phyloP scores from a whole-genome alignment of 1,140 invertebrate species.

The Drosophila willistoni region DNA sequence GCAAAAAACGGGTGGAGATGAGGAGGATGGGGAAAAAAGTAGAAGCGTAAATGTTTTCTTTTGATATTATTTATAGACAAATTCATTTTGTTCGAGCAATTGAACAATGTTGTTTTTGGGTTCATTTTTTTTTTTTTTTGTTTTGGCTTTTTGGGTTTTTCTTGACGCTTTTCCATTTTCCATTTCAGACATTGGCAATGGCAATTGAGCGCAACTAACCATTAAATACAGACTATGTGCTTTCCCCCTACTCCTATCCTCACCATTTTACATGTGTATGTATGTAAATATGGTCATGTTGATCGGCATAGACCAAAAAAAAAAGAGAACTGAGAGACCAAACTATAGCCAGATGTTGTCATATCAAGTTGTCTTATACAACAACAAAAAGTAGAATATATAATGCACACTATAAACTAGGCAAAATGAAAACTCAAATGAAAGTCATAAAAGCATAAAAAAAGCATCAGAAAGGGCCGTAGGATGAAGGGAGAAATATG shows the following conservation, averaged over 20 bases:
- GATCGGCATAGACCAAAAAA: not conserved
- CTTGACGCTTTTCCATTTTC: conserved; percentile 13
- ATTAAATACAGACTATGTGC: conserved; percentile 12
- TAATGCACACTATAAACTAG: conserved; percentile 36
- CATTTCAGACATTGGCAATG: conserved; percentile 17
- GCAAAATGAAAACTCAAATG: conserved; percentile 46
- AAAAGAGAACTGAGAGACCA: too few relatives aligned
- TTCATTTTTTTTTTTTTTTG: too few relatives aligned
- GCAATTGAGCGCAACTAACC: conserved; percentile 17
- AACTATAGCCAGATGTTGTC: conserved; percentile 7
- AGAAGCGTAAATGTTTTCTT: conserved; percentile 6
- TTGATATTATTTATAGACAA: conserved; percentile 24
- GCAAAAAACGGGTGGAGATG: not conserved
- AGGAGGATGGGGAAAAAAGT: not conserved
- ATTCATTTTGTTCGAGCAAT: conserved; percentile 20
- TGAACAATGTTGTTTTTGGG: conserved; percentile 21
- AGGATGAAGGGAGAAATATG: not conserved
- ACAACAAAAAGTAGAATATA: not conserved
- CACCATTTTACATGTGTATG: too few relatives aligned
- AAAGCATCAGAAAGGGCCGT: not conserved
- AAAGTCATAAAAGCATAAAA: conserved; percentile 38
- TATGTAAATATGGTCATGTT: not conserved
- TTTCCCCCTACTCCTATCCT: not conserved
- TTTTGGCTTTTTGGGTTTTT: conserved; percentile 18
- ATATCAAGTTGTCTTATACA: conserved; percentile 1